Evolutionary conservation across 64 coral and sea anemone genomes (phyloP), one percentile per base, ranked within the genome.

Genomic region (Stylophora pistillata): DNA sequence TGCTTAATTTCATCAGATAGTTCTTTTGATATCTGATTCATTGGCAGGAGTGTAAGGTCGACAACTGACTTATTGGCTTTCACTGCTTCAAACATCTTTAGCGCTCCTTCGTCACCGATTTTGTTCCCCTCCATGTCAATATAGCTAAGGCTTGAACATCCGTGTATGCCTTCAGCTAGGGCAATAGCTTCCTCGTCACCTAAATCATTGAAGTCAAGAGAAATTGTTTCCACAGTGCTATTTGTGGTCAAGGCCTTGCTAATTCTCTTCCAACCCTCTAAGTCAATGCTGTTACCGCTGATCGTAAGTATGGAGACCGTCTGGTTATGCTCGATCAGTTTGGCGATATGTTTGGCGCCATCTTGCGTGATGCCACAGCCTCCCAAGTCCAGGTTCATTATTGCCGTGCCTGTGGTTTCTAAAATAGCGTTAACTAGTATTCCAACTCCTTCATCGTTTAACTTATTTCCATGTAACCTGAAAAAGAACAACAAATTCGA

Each of bases 71-170:
- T 86, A 78, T 96, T 93, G 23, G 79, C 76, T 52, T 81, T 96
- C 2, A 93, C 76, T 12, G 95, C 95, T 56, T 96, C 74, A 53
- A 96, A 80, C 29, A 96, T 74, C 57, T 88, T 93, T 30, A 52
- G 86, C 21, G 82, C 97, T 65, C 97, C 97, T 85, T 91, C 85
- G 26, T 99, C 91, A 25, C 97, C 90, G 71, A 99, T 99, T 73
- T 79, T 95, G 61, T 99, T 99, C 23, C 92, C 90, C 60, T 99
- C 97, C 34, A 99, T 77, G 78, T 99, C 97, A 53, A 99, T 65
- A 15, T 90, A 99, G 15, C 97, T 90, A 53, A 99, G 93, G 20
- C 81, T 57, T 72, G 73, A 81, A 71, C 86, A 93, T n/a, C 82
- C 62, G 28, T 82, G 90, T 58, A 99, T 81, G 27, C 93, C 97